These are phyloP conservation scores for Diarsia dahlii DNA, from an alignment of 2,888 invertebrate genomes.

Conservation along the genomic window DNA sequence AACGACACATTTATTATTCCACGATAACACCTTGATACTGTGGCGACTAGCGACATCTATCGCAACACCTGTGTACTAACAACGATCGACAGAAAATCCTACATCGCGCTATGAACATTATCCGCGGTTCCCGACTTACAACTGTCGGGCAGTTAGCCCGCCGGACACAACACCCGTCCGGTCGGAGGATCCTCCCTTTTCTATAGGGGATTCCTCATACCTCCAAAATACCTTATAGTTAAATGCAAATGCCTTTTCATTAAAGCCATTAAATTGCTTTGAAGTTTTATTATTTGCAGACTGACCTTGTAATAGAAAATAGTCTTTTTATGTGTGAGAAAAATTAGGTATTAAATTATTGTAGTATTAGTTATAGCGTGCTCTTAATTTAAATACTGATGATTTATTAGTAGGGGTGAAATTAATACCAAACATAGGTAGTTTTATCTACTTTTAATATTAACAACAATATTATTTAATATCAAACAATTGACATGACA, in stretches of 20 bases:
- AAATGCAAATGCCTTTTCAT: slow-evolving; percentile 19
- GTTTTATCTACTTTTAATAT: slow-evolving; percentile 40
- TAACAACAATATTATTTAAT: slow-evolving; percentile 36
- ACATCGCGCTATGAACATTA: too few relatives aligned
- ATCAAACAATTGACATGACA: slow-evolving; percentile 39
- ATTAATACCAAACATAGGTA: not conserved
- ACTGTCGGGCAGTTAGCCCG: too few relatives aligned
- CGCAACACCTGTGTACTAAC: too few relatives aligned
- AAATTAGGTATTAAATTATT: not conserved
- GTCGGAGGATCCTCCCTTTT: too few relatives aligned
- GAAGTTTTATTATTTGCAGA: slow-evolving; percentile 39
- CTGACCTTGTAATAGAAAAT: not conserved
- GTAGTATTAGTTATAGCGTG: not conserved
- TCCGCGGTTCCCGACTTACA: too few relatives aligned
- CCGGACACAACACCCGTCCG: too few relatives aligned
- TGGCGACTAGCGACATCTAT: too few relatives aligned
- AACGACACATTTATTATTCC: not conserved
- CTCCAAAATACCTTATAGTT: too few relatives aligned
- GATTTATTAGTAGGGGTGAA: not conserved
- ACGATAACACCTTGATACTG: not conserved
- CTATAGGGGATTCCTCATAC: too few relatives aligned
- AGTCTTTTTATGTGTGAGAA: slow-evolving; percentile 13
- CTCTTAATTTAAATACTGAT: not conserved
- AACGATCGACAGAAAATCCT: too few relatives aligned
- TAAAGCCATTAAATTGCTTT: slow-evolving; percentile 27